phyloP scores from a whole-genome alignment of 2,113 vertebrate genomes.

The Procavia capensis region DNA sequence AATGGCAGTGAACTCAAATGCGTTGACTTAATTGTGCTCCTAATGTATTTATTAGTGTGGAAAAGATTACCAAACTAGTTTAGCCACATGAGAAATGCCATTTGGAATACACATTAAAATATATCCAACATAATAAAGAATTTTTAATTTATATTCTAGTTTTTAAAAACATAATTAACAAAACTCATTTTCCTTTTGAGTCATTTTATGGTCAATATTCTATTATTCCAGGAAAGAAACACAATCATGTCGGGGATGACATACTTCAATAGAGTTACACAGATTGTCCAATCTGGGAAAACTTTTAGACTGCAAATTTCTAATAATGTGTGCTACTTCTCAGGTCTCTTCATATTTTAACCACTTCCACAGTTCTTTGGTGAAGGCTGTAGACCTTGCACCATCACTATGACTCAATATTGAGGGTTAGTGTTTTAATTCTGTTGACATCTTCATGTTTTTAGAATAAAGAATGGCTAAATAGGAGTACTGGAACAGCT shows the following conservation, averaged over 20 bases:
- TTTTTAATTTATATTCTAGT: neutral
- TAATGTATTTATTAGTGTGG: neutral
- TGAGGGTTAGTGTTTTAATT: neutral
- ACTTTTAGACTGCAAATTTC: constrained; percentile 4
- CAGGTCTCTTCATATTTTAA: constrained; percentile 47
- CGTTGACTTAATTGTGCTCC: neutral
- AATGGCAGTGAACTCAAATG: constrained; percentile 22
- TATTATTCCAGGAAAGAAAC: constrained; percentile 59
- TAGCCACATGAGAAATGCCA: neutral
- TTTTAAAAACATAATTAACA: constrained; percentile 43
- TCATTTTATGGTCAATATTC: constrained; percentile 25
- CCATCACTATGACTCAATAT: neutral
- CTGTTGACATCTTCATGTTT: neutral
- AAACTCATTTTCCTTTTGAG: constrained; percentile 6
- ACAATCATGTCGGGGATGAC: constrained; percentile 47
- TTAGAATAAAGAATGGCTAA: neutral
- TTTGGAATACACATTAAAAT: constrained; percentile 44
- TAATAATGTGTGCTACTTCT: neutral
- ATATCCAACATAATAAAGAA: neutral
- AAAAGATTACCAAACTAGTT: constrained; percentile 32
- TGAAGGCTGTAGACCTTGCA: neutral
- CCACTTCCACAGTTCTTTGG: neutral
- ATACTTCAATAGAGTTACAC: constrained; percentile 40
- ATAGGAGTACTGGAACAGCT: neutral
- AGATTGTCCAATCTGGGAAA: constrained; percentile 34